Percentiles rank a stretch among this genome's conserved stretches.
Conservation (phyloP, 2,888 invertebrate species). For the Drosophila gaucha region DNA sequence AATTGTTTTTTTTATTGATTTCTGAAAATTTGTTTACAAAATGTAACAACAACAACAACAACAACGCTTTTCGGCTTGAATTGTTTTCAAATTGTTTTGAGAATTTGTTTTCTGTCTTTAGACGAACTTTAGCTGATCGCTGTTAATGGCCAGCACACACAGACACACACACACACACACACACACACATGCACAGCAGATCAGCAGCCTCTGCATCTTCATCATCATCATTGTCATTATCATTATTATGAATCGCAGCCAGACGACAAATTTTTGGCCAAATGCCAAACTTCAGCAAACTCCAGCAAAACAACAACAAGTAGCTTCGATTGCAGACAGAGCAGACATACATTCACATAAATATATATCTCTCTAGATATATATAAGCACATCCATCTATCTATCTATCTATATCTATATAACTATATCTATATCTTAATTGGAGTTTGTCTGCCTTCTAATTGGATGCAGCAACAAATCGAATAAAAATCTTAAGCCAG, state of each 20-base stretch:
- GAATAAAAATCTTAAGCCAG: slow-evolving; percentile 30
- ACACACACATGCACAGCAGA: slow-evolving; percentile 21
- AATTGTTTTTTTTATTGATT: slow-evolving; percentile 69
- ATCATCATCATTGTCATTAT: neutral
- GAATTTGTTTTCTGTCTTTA: slow-evolving; percentile 6
- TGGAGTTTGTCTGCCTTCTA: slow-evolving; percentile 60
- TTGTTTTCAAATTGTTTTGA: slow-evolving; percentile 46
- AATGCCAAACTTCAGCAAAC: slow-evolving; percentile 55
- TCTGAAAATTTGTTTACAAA: slow-evolving; percentile 68
- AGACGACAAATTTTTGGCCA: slow-evolving; percentile 61
- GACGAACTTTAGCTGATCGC: slow-evolving; percentile 41
- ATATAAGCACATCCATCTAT: slow-evolving; percentile 11
- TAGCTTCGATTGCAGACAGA: slow-evolving; percentile 32
- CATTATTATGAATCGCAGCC: slow-evolving; percentile 24
- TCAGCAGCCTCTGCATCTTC: slow-evolving; percentile 19
- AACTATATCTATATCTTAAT: slow-evolving; percentile 50
- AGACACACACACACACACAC: neutral
- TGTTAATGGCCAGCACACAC: slow-evolving; percentile 18
- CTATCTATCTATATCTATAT: slow-evolving; percentile 28
- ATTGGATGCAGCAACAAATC: slow-evolving; percentile 38
- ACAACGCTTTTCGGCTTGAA: slow-evolving; percentile 59
- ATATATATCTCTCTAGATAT: slow-evolving; percentile 8
- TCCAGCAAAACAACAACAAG: slow-evolving; percentile 37
- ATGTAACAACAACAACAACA: slow-evolving; percentile 41
- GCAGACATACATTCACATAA: slow-evolving; percentile 14